Conservation (phyloP, 2,797 vertebrate genomes). For the Trachops cirrhosus region DNA sequence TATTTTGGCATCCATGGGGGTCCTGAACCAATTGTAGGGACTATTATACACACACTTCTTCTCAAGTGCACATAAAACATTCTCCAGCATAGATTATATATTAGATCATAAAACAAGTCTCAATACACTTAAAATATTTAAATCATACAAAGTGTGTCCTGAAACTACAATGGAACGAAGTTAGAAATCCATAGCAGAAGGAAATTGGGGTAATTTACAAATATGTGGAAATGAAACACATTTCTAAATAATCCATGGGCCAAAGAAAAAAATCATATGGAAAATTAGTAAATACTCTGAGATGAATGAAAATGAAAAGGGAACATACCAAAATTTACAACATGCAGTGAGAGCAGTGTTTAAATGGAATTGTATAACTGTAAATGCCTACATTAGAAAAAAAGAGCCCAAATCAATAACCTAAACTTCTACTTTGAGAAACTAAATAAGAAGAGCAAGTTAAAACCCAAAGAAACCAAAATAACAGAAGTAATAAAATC, state of each 20-base stretch:
- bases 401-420: background rate
- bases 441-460: background rate
- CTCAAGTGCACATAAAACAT: background rate
- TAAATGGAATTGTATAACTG: background rate
- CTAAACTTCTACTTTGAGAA: background rate
- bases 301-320: background rate
- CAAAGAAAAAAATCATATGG: background rate
- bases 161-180: background rate
- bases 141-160: background rate
- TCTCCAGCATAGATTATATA: background rate
- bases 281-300: background rate
- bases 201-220: background rate
- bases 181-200: background rate
- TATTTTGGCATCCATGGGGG: background rate
- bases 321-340: background rate
- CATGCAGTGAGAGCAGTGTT: background rate
- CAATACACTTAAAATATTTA: background rate
- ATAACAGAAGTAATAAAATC: conserved; percentile 21
- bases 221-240: background rate
- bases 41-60: background rate
- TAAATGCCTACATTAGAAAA: background rate
- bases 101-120: background rate
- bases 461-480: background rate
- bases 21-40: background rate
- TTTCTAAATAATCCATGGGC: background rate